phyloP scores from a whole-genome alignment of 2,797 vertebrate genomes.

The Siniperca obscura region DNA sequence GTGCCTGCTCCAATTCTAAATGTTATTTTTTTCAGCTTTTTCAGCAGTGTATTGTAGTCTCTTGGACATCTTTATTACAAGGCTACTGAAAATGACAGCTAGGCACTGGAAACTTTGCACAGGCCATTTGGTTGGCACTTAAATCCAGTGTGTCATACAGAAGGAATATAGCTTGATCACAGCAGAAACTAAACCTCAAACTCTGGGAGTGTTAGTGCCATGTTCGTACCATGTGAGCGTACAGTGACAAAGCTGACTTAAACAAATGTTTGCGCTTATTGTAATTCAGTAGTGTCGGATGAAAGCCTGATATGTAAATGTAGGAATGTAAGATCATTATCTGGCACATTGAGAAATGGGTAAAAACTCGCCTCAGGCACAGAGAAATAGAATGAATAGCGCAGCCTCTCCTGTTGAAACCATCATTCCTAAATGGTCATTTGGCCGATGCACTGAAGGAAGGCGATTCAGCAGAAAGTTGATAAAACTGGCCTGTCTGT shows the following conservation, averaged over 20 bases:
- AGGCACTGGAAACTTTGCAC: neutral
- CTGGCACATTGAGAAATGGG: conserved; percentile 16
- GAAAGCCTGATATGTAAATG: conserved; percentile 17
- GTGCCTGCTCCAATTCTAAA: conserved; percentile 35
- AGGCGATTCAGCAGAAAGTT: conserved; percentile 24
- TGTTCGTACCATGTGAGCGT: neutral
- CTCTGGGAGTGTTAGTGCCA: neutral
- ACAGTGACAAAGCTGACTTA: neutral
- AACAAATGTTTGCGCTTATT: conserved; percentile 9
- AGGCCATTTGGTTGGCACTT: conserved; percentile 30
- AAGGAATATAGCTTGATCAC: neutral
- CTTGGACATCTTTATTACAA: conserved; percentile 40
- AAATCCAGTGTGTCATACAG: neutral
- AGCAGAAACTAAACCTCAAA: neutral
- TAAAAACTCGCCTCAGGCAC: conserved; percentile 9
- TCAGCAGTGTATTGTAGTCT: neutral
- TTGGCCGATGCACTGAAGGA: conserved; percentile 14
- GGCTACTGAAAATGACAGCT: conserved; percentile 18
- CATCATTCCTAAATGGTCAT: conserved; percentile 14
- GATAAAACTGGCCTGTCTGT: conserved; percentile 1
- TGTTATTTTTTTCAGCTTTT: conserved; percentile 30
- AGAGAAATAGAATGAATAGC: neutral
- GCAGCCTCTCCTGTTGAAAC: neutral
- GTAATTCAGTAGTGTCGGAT: neutral
- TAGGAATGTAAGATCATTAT: conserved; percentile 25